Evolutionary conservation across 2,113 vertebrate species (phyloP), one percentile per base, ranked within the genome.

Genomic region (Panurus biarmicus): DNA sequence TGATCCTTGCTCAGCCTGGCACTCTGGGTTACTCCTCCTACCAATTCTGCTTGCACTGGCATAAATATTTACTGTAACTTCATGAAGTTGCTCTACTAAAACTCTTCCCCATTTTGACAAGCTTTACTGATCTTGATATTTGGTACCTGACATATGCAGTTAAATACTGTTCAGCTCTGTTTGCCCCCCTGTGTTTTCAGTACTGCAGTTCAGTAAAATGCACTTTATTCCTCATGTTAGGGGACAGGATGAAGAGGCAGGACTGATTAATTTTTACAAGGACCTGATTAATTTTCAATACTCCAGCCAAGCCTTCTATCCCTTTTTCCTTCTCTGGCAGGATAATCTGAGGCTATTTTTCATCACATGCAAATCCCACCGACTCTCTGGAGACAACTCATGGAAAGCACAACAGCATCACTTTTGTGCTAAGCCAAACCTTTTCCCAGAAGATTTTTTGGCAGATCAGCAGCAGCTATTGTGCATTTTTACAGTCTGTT

Each of bases 401-500:
- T 48, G n/a, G 86, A 91, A 94, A 95, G 70, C 83, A 89, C 60
- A 97, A 54, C 67, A 86, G 44, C 73, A 88, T 90, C 70, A 62
- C 79, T 94, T 94, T 29, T 91, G 58, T 87, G 42, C 48, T 95
- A 93, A 94, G 94, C 94, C 93, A 74, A 82, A 86, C 83, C 69
- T 95, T 90, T 95, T 96, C 92, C 77, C 76, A 53, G 94, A 94
- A 93, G 88, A 62, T 87, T 66, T 94, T 91, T 83, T 94, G 45
- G 84, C 44, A 90, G 87, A 94, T 87, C 69, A 95, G 82, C 58
- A 70, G 38, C 78, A 66, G 72, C 86, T 95, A 28, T 91, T 95
- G 67, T 82, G 84, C 79, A 58, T 48, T 80, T 95, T 96, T 96
- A 74, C 80, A 83, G 73, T 89, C 89, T 87, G 70, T 87, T 95